Conservation (phyloP, 2,113 vertebrate genomes). For the Perognathus longimembris region DNA sequence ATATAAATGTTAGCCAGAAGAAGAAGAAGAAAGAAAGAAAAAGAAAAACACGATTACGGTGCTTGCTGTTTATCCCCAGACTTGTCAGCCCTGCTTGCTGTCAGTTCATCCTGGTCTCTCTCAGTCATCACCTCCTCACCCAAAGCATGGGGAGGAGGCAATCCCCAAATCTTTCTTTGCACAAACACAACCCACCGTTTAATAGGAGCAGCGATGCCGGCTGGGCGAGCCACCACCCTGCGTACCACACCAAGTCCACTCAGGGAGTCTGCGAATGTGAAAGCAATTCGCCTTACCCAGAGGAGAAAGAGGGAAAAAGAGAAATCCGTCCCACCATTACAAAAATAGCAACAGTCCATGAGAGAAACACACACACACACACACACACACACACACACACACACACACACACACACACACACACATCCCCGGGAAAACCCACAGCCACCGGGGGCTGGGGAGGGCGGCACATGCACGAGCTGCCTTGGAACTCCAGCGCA, state of each 20-base stretch:
- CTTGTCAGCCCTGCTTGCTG: neutral
- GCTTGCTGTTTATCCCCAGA: neutral
- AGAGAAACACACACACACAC: conserved; percentile 32
- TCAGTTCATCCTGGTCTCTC: neutral
- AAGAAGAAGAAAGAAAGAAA: neutral
- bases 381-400: conserved; percentile 45
- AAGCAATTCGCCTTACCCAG: conserved; percentile 34
- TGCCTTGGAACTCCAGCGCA: conserved; percentile 25
- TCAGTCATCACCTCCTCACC: neutral
- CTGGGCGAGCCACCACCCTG: conserved; percentile 24
- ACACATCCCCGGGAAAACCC: too few relatives aligned
- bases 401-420: conserved; percentile 45
- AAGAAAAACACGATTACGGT: neutral
- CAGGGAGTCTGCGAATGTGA: neutral
- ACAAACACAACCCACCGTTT: neutral
- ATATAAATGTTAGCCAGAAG: neutral
- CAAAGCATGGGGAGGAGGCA: conserved; percentile 17
- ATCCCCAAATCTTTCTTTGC: neutral
- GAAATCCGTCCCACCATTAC: conserved; percentile 6
- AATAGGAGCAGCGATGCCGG: neutral
- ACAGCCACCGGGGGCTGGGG: neutral
- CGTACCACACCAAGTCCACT: neutral
- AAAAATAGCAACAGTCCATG: conserved; percentile 26
- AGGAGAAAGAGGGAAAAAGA: neutral
- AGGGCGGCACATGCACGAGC: neutral